Percentiles rank a stretch among this genome's conserved stretches.
Conservation (phyloP, 1,140 invertebrate genomes). For the Nilaparvata lugens region DNA sequence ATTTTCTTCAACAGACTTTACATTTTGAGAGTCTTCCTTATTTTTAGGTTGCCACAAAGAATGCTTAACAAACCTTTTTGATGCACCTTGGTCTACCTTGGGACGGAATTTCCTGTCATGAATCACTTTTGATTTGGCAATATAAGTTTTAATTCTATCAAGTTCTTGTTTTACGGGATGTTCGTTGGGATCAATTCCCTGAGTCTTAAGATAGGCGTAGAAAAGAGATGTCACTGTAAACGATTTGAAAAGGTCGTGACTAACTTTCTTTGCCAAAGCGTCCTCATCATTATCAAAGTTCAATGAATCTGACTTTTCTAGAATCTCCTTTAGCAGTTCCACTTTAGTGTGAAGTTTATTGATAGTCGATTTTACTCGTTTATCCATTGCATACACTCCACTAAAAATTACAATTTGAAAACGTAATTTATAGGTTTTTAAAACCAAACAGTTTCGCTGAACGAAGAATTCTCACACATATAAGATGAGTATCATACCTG, state of each 20-base stretch:
- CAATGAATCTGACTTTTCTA: too few species aligned
- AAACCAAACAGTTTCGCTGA: too few species aligned
- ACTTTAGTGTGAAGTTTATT: too few species aligned
- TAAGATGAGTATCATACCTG: too few species aligned
- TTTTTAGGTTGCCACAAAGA: neutral
- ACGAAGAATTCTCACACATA: too few species aligned
- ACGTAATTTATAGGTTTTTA: too few species aligned
- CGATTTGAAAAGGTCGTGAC: conserved; percentile 38
- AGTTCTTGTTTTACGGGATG: neutral
- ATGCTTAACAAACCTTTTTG: neutral
- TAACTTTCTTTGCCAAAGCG: conserved; percentile 29
- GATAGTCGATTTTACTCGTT: too few species aligned
- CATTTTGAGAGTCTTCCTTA: neutral
- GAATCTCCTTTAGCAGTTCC: too few species aligned
- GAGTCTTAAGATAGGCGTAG: neutral
- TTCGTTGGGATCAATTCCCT: neutral
- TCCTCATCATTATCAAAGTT: too few species aligned
- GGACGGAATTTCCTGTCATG: neutral
- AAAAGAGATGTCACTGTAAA: neutral
- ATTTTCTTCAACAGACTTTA: neutral
- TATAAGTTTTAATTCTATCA: neutral
- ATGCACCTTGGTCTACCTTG: neutral
- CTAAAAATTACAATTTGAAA: too few species aligned
- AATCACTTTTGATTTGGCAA: neutral
- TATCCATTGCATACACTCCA: too few species aligned